These are phyloP conservation scores for Gorsachius goisagi DNA, from an alignment of 2,113 vertebrate species.

Conservation along the genomic window DNA sequence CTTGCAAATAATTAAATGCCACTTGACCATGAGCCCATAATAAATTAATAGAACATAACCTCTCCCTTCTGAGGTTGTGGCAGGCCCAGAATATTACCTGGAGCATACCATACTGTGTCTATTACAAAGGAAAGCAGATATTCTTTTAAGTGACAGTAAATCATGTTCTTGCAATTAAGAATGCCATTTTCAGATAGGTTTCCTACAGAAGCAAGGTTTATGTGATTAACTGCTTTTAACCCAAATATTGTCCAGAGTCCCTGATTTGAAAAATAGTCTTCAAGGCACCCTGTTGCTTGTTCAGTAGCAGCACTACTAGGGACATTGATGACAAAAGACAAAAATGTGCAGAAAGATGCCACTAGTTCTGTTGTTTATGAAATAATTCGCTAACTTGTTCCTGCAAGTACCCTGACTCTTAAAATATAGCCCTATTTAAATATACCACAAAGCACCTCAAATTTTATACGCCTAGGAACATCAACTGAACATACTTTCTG, in stretches of 20 bases:
- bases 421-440: background rate
- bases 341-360: background rate
- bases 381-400: background rate
- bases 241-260: background rate
- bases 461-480: background rate
- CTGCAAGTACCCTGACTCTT: background rate
- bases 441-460: background rate
- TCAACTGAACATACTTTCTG: background rate
- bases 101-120: background rate
- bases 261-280: background rate
- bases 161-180: background rate
- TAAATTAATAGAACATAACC: background rate
- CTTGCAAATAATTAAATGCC: background rate
- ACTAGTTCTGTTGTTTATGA: background rate
- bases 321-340: background rate
- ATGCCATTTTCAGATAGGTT: background rate
- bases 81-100: background rate
- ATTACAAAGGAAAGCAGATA: background rate
- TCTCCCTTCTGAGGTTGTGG: background rate
- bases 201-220: background rate
- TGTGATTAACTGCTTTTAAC: background rate
- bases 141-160: background rate
- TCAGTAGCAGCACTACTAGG: background rate
- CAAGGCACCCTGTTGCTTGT: background rate
- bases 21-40: background rate